Base-by-base conservation (phyloP, 92 coral and sea anemone genomes). In the Zoanthus sansibaricus region DNA sequence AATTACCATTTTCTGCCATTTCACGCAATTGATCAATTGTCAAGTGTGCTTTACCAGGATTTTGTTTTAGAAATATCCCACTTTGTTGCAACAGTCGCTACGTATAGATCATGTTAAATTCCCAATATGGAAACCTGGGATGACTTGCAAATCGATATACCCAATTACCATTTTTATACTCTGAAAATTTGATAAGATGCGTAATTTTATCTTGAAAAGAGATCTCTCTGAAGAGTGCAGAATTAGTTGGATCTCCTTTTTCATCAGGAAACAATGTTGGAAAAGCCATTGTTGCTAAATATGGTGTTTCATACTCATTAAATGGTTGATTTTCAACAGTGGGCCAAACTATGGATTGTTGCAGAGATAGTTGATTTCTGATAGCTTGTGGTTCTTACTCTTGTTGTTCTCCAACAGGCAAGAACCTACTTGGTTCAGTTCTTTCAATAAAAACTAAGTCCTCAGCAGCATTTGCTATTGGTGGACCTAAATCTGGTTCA, bases 91-190 rank as follows among this genome's bases (percentile, higher is more conserved):
- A 48, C 51, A 76, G 46, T 72, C 78, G 87, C 30, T 86, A 75
- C 74, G 90, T 86, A 21, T 86, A 78, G n/a, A 79, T 56, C 90
- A 90, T 90, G 83, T 86, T 86, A 17, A 90, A 87, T 51, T 71
- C 87, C 87, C 90, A 90, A 71, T 73, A 88, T 17, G 91, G 32
- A 72, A 88, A 90, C 75, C 91, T 74, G 32, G 92, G 92, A 73
- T 87, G 93, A 45, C 62, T 74, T 17, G 91, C 42, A 37, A 37
- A 37, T 0, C 0, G 42, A 37, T 37, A 37, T 37, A 37, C 42
- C 42, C 42, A 37, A 58, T 73, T 86, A 51, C 84, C 88, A 74
- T 92, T 69, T 61, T 66, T 37, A 37, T 37, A 37, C 42, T 37
- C 42, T 37, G 42, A 37, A 0, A 37, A 37, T 37, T 37, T 37